These are phyloP conservation scores for Drosophila trichaetosa DNA, from an alignment of 2,888 invertebrate genomes.

Conservation along the genomic window DNA sequence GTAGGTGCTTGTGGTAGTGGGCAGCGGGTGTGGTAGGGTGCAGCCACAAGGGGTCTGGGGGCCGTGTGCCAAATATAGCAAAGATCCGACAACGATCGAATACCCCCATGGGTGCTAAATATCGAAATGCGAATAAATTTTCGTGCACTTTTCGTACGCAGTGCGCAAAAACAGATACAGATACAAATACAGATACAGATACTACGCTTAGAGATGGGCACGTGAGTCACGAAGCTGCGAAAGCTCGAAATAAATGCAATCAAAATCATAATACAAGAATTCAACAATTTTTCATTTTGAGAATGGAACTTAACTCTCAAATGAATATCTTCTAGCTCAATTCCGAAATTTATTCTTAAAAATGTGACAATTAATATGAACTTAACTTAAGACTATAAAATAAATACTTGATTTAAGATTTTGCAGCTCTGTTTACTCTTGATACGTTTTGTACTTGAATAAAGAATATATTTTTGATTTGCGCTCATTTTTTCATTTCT, in stretches of 20 bases:
- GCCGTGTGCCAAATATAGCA: slow-evolving; percentile 57
- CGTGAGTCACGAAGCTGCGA: slow-evolving; percentile 18
- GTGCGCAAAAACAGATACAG: slow-evolving; percentile 40
- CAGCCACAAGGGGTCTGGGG: slow-evolving; percentile 2
- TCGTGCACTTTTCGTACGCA: slow-evolving; percentile 59
- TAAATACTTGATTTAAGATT: not conserved
- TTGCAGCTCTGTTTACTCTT: not conserved
- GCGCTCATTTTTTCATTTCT: not conserved
- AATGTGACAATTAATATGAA: not conserved
- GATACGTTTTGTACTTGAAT: not conserved
- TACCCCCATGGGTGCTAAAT: slow-evolving; percentile 78
- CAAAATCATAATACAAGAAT: not conserved
- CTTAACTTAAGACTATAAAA: not conserved
- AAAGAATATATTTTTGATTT: not conserved
- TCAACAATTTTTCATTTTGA: not conserved
- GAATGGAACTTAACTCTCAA: not conserved
- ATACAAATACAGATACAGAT: slow-evolving; percentile 7
- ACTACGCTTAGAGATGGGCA: slow-evolving; percentile 29
- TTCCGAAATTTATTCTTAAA: not conserved
- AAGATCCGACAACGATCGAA: slow-evolving; percentile 51
- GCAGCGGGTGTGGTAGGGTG: not conserved
- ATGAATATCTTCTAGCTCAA: not conserved
- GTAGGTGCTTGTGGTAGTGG: not conserved
- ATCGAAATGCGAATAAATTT: slow-evolving; percentile 75
- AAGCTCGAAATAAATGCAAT: not conserved